Evolutionary conservation across 1,140 invertebrate species (phyloP).

Genomic region (Drosophila paulistorum): DNA sequence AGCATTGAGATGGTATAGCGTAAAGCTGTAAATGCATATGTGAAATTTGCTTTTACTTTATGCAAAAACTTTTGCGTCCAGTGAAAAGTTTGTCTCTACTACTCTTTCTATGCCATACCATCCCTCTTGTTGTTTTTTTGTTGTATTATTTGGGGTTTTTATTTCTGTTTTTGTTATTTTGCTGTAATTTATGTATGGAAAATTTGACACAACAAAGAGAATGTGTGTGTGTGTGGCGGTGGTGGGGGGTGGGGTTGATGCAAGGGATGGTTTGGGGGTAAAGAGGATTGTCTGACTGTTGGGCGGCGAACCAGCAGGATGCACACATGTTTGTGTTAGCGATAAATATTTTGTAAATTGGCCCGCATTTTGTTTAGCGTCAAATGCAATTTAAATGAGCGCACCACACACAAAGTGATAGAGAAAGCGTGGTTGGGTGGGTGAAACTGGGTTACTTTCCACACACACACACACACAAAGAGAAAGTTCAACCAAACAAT

Average conservation of each 20-base stretch:
- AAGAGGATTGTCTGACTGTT: background rate
- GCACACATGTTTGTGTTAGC: constrained; percentile 17
- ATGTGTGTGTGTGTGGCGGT: background rate
- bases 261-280: background rate
- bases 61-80: background rate
- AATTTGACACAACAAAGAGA: constrained; percentile 9
- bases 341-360: constrained; percentile 30
- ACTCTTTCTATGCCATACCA: background rate
- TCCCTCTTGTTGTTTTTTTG: background rate
- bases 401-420: constrained; percentile 1
- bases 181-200: constrained; percentile 16
- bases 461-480: background rate
- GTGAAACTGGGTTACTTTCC: constrained; percentile 1
- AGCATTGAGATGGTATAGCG: background rate
- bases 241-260: background rate
- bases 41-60: constrained; percentile 9
- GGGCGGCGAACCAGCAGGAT: constrained; percentile 4
- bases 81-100: background rate
- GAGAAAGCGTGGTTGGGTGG: background rate
- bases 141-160: too few species aligned
- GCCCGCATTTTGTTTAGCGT: constrained; percentile 27
- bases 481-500: constrained; percentile 19
- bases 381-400: constrained; percentile 27
- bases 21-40: constrained; percentile 4
- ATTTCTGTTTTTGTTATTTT: background rate